Base-by-base conservation (phyloP, 2,888 invertebrate species). In the Eucriotettix oculatus region DNA sequence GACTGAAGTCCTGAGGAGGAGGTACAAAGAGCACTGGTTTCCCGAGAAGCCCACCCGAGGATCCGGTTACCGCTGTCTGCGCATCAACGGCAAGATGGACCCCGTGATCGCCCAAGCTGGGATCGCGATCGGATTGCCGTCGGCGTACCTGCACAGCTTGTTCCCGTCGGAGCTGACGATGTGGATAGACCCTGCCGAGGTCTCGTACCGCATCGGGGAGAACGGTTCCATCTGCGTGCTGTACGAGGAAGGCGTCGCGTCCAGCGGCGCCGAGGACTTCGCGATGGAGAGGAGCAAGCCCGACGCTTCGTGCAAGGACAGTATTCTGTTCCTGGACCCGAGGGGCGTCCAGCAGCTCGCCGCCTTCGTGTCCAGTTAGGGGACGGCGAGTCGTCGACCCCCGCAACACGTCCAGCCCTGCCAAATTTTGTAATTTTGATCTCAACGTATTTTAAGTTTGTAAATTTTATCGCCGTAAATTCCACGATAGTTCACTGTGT, bases 131-230 rank as follows among this genome's bases (percentile, higher is more conserved):
- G 86, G 85, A 59, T 74, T 85, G 52, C 71, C 77, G 63, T 80
- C 82, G 64, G 75, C 78, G 62, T 74, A 79, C 65, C 74, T 84
- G 62, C 78, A 79, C 65, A 72, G 69, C 57, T 67, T 78, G 60
- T 78, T 86, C 64, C 86, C 86, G 41, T 77, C 78, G 67, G 86
- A 87, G 73, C 76, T 87, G 16, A 86, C 86, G 42, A 79, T 87
- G 73, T 87, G 87, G 87, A 83, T 87, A 64, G 87, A 87, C 70
- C 87, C 86, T 2, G 76, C 77, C 66, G 86, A 86, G 74, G 87
- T 87, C 10, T 79, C 80, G 12, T 83, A 82, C 71, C 73, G 83
- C 67, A 80, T 83, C 67, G 82, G 82, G 40, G 82, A 83, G 68
- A 80, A 81, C 67, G 82, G 82, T 40, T 80, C 80, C 65, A 80